Percentiles rank a stretch among this genome's conserved stretches.
phyloP scores from a whole-genome alignment of 2,113 vertebrate genomes.

The Ctenomys sociabilis region DNA sequence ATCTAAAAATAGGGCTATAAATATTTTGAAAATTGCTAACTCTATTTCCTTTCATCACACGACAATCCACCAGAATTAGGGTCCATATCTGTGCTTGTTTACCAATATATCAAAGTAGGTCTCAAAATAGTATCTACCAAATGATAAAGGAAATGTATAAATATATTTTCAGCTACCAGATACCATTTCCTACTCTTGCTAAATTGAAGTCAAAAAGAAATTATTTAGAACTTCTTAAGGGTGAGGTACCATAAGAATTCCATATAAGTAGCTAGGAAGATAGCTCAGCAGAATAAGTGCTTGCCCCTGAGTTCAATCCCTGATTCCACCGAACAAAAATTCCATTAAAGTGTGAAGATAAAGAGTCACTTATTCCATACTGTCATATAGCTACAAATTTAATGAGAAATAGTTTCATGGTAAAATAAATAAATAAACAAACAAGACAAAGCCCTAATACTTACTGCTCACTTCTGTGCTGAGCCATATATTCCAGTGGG shows the following conservation, averaged over 20 bases:
- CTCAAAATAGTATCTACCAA: neutral
- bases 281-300: too few relatives aligned
- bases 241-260: neutral
- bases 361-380: neutral
- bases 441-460: neutral
- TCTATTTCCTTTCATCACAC: neutral
- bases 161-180: neutral
- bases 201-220: neutral
- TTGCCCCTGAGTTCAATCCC: too few relatives aligned
- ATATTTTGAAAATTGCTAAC: neutral
- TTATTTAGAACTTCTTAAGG: neutral
- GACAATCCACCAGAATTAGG: neutral
- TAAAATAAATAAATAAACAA: neutral
- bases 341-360: too few relatives aligned
- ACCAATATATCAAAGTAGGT: neutral
- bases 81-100: neutral
- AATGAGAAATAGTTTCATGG: neutral
- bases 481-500: neutral
- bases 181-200: neutral
- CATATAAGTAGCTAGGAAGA: too few relatives aligned
- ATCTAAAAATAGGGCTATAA: neutral
- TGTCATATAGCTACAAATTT: neutral
- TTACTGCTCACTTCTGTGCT: neutral
- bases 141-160: neutral
- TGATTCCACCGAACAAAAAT: too few relatives aligned